Base-by-base conservation (phyloP, 2,797 vertebrate genomes). In the Pseudomugil tenellus region DNA sequence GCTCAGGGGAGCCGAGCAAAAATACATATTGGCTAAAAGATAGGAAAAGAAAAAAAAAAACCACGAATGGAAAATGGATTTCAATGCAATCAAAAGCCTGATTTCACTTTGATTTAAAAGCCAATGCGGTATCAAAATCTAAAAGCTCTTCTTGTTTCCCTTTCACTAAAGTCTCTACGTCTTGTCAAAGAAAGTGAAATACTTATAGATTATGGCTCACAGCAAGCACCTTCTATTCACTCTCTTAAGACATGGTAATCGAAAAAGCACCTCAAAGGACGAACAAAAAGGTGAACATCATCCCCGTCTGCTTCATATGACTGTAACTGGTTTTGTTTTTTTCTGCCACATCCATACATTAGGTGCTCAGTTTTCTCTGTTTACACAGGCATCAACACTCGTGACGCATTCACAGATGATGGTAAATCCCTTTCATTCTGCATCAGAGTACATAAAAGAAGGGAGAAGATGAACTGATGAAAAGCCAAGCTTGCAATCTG, bases 351-450 rank as follows among this genome's bases (percentile, higher is more conserved):
- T 62, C 32, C 72, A 57, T 78, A 68, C 62, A 74, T 79, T 73
- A 56, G 85, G 77, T 11, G 63, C 58, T 66, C 49, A 53, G 28
- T 72, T 57, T 32, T 14, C 0, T 13, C 55, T 80, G 75, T 82
- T 83, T 70, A 62, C 78, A 74, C 34, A 62, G 53, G 67, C 85
- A 80, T 74, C 74, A 72, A 72, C 63, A 70, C 84, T 78, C 62
- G 62, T 74, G 63, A 84, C 71, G 64, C 29, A 63, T 79, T 80
- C 68, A 52, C 63, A 76, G 84, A 88, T 87, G 88, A 85, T 32
- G 21, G 39, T n/a, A 67, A 87, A 82, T 73, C 80, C 74, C 68
- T 83, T 84, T 80, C 63, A 71, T 76, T 79, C 72, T 66, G 76
- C 73, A 62, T 83, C 55, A 35, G 52, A 63, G 52, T 25, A 58